Evolutionary conservation across 2,888 invertebrate species (phyloP).

Genomic region (Agriotes lineatus): DNA sequence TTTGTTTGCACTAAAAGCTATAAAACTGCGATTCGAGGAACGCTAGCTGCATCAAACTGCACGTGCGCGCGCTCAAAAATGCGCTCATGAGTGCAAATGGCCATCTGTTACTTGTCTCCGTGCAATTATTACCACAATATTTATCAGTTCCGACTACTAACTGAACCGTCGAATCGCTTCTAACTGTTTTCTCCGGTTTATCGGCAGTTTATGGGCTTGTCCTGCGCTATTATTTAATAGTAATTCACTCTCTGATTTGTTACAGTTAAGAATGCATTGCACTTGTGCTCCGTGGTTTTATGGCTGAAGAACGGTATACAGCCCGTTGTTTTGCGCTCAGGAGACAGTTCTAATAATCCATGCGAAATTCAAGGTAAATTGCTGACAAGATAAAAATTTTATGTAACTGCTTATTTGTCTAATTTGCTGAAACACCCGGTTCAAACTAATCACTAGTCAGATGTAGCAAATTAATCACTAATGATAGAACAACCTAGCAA

Average conservation of each 20-base stretch:
- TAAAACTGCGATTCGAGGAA: constrained; percentile 8
- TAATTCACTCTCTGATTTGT: constrained; percentile 2
- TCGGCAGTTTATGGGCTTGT: background rate
- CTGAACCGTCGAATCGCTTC: constrained; percentile 17
- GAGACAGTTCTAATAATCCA: too few relatives aligned
- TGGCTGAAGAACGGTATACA: background rate
- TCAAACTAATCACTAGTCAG: too few relatives aligned
- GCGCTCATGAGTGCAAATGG: background rate
- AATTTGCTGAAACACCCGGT: too few relatives aligned
- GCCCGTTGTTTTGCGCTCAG: too few relatives aligned
- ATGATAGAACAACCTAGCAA: too few relatives aligned
- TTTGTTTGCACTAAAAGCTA: constrained; percentile 15
- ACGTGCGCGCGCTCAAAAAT: background rate
- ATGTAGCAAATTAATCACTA: too few relatives aligned
- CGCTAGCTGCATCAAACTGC: background rate
- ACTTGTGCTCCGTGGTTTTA: background rate
- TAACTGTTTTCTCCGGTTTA: constrained; percentile 21
- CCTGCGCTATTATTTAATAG: constrained; percentile 14
- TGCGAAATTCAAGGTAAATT: too few relatives aligned
- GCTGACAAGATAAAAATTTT: too few relatives aligned
- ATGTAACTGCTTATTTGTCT: too few relatives aligned
- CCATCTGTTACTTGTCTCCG: constrained; percentile 11
- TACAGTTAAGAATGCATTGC: constrained; percentile 7
- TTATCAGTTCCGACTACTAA: constrained; percentile 23
- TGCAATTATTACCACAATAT: constrained; percentile 21